Percentiles rank a stretch among this genome's conserved stretches.
Conservation (phyloP, 2,113 vertebrate genomes). For the Alexandromys fortis region DNA sequence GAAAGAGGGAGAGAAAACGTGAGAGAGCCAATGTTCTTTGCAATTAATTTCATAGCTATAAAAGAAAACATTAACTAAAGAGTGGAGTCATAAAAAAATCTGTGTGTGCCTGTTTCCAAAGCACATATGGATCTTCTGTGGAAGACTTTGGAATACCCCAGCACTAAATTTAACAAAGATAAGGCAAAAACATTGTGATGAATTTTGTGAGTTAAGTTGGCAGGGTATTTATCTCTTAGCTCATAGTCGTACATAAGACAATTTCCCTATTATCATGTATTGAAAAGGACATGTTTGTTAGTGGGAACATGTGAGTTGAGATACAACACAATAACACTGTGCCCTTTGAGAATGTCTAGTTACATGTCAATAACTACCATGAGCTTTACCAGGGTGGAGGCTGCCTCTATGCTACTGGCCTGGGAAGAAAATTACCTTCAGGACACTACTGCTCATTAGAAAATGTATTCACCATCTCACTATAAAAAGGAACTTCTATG, state of each 20-base stretch:
- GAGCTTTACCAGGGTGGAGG: background rate
- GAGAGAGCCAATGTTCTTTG: background rate
- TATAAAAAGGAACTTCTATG: conserved; percentile 25
- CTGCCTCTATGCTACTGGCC: background rate
- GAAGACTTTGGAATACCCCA: conserved; percentile 27
- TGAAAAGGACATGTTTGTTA: background rate
- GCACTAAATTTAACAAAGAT: conserved; percentile 62
- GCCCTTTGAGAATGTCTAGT: conserved; percentile 10
- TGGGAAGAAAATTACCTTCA: background rate
- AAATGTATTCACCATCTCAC: background rate
- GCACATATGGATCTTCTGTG: conserved; percentile 35
- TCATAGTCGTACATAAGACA: background rate
- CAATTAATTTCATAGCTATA: conserved; percentile 18
- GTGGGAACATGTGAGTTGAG: conserved; percentile 9
- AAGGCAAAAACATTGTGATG: conserved; percentile 31
- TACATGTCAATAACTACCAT: background rate
- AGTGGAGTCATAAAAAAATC: conserved; percentile 22
- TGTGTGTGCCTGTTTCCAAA: conserved; percentile 45
- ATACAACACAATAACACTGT: conserved; percentile 20
- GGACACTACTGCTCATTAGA: background rate
- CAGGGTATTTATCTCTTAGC: conserved; percentile 10
- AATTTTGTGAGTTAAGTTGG: conserved; percentile 34
- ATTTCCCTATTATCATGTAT: background rate
- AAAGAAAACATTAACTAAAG: conserved; percentile 59
- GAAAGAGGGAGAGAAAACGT: background rate